These are phyloP conservation scores for Bombus sylvicola DNA, from an alignment of 1,140 invertebrate genomes.

Conservation along the genomic window DNA sequence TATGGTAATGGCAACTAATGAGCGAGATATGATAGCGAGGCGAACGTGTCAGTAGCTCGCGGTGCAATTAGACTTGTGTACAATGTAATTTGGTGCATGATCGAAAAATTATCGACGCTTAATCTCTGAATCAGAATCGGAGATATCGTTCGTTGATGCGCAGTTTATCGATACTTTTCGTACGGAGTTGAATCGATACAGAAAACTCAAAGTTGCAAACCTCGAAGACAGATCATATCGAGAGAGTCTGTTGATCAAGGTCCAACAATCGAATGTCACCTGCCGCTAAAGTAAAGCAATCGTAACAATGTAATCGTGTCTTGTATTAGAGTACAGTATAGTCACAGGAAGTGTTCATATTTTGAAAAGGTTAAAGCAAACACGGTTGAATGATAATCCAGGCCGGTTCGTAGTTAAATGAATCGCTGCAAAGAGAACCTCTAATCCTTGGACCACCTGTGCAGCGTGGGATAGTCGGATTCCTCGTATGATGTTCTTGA, in stretches of 20 bases:
- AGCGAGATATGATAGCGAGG: conserved; percentile 56
- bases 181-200: neutral
- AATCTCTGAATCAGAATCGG: neutral
- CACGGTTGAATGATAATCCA: neutral
- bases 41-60: conserved; percentile 33
- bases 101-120: neutral
- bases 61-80: no score
- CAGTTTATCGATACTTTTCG: neutral
- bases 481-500: conserved; percentile 53
- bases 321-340: neutral
- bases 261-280: conserved; percentile 20
- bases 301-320: neutral
- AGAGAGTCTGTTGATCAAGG: conserved; percentile 7
- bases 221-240: conserved; percentile 42
- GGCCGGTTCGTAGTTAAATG: neutral
- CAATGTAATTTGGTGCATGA: neutral
- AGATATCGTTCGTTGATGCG: neutral
- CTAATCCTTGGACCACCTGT: conserved; percentile 69
- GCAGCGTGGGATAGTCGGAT: conserved; percentile 64
- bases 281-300: neutral
- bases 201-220: no score
- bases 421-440: conserved; percentile 48
- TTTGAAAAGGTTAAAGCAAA: neutral
- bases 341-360: neutral
- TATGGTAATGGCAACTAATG: conserved; percentile 52